These are phyloP conservation scores for Phaethornis superciliosus DNA, from an alignment of 2,113 vertebrate genomes.

Conservation along the genomic window DNA sequence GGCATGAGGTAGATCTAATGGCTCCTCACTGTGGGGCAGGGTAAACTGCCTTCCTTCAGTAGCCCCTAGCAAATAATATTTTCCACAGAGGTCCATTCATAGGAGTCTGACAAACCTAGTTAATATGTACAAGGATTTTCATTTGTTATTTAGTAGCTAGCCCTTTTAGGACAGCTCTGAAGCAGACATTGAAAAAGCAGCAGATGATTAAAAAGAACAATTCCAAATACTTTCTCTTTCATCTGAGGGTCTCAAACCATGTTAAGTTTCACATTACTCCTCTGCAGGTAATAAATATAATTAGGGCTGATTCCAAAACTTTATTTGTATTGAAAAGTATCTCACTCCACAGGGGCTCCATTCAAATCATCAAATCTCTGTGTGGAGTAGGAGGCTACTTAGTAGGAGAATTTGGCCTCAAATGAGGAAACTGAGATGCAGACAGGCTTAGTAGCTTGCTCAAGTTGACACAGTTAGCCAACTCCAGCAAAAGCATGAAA, in stretches of 20 bases:
- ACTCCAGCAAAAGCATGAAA: neutral
- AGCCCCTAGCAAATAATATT: conserved; percentile 26
- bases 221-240: conserved; percentile 47
- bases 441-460: conserved; percentile 38
- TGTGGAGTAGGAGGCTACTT: conserved; percentile 65
- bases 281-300: conserved; percentile 73
- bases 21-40: conserved; percentile 37
- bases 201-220: conserved; percentile 59
- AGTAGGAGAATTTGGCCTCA: conserved; percentile 65
- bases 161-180: conserved; percentile 20
- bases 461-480: conserved; percentile 21
- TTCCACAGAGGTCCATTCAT: conserved; percentile 38
- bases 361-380: conserved; percentile 64
- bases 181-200: conserved; percentile 26
- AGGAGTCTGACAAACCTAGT: neutral
- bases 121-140: neutral
- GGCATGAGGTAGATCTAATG: neutral
- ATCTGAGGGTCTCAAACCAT: conserved; percentile 55
- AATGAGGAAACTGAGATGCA: conserved; percentile 48
- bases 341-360: conserved; percentile 52
- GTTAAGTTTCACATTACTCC: conserved; percentile 65
- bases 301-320: conserved; percentile 64
- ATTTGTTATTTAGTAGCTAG: neutral
- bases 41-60: neutral
- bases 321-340: conserved; percentile 71